Evolutionary conservation across 2,113 vertebrate species (phyloP).

Genomic region (Ochotona princeps): DNA sequence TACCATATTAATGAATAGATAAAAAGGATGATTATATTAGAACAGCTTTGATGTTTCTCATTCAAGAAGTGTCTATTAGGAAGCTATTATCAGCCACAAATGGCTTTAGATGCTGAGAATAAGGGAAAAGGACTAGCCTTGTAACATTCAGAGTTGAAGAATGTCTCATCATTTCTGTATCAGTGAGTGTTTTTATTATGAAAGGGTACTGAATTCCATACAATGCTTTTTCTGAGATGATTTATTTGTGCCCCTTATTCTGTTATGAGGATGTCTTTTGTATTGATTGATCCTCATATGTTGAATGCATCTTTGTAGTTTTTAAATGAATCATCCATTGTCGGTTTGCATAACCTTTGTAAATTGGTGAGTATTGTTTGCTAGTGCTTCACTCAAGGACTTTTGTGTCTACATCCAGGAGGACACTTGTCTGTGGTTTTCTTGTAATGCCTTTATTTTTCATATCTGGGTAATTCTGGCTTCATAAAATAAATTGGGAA

Average conservation of each 20-base stretch:
- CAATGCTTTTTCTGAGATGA: slow-evolving; percentile 5
- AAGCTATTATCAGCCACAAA: background rate
- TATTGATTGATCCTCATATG: background rate
- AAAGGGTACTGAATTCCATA: background rate
- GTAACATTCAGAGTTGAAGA: background rate
- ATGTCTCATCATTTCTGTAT: background rate
- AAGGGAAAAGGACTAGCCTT: background rate
- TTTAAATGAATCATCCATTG: background rate
- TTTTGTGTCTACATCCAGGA: background rate
- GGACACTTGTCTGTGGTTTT: background rate
- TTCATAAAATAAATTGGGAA: background rate
- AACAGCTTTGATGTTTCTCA: background rate
- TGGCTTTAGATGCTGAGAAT: background rate
- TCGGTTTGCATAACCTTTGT: background rate
- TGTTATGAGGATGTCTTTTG: background rate
- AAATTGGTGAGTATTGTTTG: background rate
- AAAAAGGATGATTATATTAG: background rate
- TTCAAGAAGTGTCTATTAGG: background rate
- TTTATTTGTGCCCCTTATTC: background rate
- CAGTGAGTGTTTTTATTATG: background rate
- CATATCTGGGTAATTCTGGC: background rate
- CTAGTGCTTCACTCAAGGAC: background rate
- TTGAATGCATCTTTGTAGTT: background rate
- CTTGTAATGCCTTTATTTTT: background rate
- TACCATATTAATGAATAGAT: background rate